Conservation (phyloP, 2,797 vertebrate genomes). For the Phyllotis vaccarum region DNA sequence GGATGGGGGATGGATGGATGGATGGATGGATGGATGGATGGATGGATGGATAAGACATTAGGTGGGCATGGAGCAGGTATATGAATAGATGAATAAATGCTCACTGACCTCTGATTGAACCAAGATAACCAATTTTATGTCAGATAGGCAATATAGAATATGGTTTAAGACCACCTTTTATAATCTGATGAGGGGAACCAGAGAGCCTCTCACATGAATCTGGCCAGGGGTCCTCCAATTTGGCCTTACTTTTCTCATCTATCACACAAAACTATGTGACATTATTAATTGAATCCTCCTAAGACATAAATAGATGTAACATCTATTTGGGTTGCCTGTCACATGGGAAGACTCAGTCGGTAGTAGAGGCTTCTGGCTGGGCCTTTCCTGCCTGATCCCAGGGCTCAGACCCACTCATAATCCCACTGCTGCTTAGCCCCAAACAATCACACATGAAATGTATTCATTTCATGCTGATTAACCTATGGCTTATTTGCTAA, state of each 20-base stretch:
- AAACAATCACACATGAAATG: too few species aligned
- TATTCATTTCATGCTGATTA: too few species aligned
- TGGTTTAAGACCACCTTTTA: not conserved
- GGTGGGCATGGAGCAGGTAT: not conserved
- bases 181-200: not conserved
- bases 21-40: not conserved
- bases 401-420: too few species aligned
- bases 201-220: not conserved
- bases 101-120: not conserved
- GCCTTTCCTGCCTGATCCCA: too few species aligned
- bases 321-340: not conserved
- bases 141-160: not conserved
- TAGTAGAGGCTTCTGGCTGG: too few species aligned
- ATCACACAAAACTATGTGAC: not conserved
- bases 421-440: too few species aligned
- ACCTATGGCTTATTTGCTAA: too few species aligned
- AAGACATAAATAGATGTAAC: not conserved
- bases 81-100: not conserved
- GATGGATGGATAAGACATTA: not conserved
- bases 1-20: too few species aligned
- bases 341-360: not conserved
- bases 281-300: not conserved
- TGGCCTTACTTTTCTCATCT: not conserved
- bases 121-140: not conserved
- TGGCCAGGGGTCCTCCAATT: not conserved